Percentiles rank a stretch among this genome's conserved stretches.
Conservation (phyloP, 2,113 vertebrate genomes). For the Carettochelys insculpta region DNA sequence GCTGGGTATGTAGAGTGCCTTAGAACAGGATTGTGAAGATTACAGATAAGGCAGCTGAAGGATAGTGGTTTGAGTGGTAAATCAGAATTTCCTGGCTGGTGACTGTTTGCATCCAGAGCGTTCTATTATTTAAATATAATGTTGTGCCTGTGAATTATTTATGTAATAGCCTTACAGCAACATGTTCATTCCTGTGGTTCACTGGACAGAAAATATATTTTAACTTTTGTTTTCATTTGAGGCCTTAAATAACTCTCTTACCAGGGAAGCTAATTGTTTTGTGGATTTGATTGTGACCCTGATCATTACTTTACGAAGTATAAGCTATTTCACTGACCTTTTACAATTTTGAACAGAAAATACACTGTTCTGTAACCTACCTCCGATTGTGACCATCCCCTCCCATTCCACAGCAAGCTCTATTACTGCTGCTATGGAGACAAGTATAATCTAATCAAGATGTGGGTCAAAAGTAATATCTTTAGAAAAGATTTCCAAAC, state of each 20-base stretch:
- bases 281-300: not conserved
- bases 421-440: constrained; percentile 63
- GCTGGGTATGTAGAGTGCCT: not conserved
- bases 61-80: not conserved
- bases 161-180: not conserved
- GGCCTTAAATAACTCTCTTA: not conserved
- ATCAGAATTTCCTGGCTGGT: not conserved
- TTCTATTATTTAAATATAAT: not conserved
- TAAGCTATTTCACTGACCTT: constrained; percentile 5
- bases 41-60: not conserved
- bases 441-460: constrained; percentile 63
- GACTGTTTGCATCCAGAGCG: not conserved
- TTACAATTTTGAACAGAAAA: constrained; percentile 21
- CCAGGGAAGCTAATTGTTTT: constrained; percentile 1
- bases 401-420: constrained; percentile 48
- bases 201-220: not conserved
- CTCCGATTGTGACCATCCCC: constrained; percentile 41
- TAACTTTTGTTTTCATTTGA: not conserved
- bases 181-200: not conserved
- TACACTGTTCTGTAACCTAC: constrained; percentile 22
- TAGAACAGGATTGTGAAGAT: not conserved
- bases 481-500: constrained; percentile 8
- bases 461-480: constrained; percentile 33
- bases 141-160: not conserved
- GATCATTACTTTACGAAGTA: not conserved